Base-by-base conservation (phyloP, 2,888 invertebrate species). In the Venustoraphidia nigricollis region DNA sequence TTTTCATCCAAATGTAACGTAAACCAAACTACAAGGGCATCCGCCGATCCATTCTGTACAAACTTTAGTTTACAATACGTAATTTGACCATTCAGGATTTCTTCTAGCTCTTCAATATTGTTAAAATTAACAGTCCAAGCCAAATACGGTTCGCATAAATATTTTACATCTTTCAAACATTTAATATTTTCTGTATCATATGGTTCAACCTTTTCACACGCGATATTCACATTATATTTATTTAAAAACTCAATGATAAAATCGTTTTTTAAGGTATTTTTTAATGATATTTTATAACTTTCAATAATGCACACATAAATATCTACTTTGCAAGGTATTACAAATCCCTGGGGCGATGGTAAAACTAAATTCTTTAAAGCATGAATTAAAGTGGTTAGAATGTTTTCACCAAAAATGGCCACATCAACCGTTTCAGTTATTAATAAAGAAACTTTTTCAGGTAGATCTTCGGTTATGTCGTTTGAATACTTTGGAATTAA, bases 401-500 rank as follows among this genome's bases (percentile, higher is more conserved):
- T 72, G 56, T 77, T 73, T 65, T 89, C 89, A 2, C 89, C 88
- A 63, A 89, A 80, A 34, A 88, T 61, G 0, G 81, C 87, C 44
- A 82, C 79, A 69, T 89, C 89, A 67, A 89, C 82, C 53, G 81
- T 77, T 66, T 90, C 88, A 3, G 84, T 85, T 1, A 88, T 72
- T 46, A 88, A 63, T 41, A 87, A 61, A 47, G 78, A 73, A 14
- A 75, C 72, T 58, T 66, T 76, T 34, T 73, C 67, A 46, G 72
- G 71, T 45, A 81, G 65, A 59, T 78, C 74, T 34, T 57, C 53
- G 13, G 70, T 70, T 47, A 85, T 61, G 45, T 72, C 63, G 9
- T 73, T 75, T 1, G 86, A 85, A 60, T 73, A 64, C 57, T 75
- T 75, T 48, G 75, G 70, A 8, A 83, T 59, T 34, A 81, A 62